Percentiles rank a stretch among this genome's conserved stretches.
Evolutionary conservation across 2,888 invertebrate species (phyloP).

Genomic region (Lasioglossum oenotherae): DNA sequence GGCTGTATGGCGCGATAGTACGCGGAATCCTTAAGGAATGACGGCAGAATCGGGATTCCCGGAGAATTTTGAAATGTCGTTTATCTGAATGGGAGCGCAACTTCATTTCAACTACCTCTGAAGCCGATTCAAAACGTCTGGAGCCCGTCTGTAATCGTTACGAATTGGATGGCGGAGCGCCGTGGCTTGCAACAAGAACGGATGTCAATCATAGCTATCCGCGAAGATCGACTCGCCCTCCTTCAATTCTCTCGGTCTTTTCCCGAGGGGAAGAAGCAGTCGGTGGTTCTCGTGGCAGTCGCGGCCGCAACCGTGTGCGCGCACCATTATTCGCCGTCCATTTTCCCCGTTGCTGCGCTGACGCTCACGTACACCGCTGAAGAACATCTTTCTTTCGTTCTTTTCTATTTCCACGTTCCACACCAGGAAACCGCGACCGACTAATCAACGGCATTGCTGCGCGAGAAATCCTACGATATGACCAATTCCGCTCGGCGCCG

Average conservation of each 20-base stretch:
- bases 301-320: constrained; percentile 9
- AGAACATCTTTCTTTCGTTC: constrained; percentile 44
- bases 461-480: constrained; percentile 68
- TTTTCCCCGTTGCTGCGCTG: not conserved
- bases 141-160: constrained; percentile 40
- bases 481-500: constrained; percentile 58
- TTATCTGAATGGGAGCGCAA: not conserved
- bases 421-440: constrained; percentile 35
- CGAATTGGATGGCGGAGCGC: constrained; percentile 20
- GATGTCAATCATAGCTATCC: constrained; percentile 37
- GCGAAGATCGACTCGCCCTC: constrained; percentile 26
- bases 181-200: constrained; percentile 21
- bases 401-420: constrained; percentile 38
- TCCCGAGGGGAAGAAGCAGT: constrained; percentile 19
- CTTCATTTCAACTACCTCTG: not conserved
- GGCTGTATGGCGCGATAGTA: not conserved
- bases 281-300: not conserved
- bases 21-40: not conserved
- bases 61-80: not conserved
- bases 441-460: constrained; percentile 70
- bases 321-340: constrained; percentile 34
- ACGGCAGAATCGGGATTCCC: not conserved
- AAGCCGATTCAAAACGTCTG: constrained; percentile 25
- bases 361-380: not conserved
- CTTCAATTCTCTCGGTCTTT: constrained; percentile 20